A percentile compares a stretch with the other conserved stretches of the same genome.
These are phyloP conservation scores for Galendromus occidentalis DNA, from an alignment of 1,140 invertebrate genomes.

Conservation along the genomic window DNA sequence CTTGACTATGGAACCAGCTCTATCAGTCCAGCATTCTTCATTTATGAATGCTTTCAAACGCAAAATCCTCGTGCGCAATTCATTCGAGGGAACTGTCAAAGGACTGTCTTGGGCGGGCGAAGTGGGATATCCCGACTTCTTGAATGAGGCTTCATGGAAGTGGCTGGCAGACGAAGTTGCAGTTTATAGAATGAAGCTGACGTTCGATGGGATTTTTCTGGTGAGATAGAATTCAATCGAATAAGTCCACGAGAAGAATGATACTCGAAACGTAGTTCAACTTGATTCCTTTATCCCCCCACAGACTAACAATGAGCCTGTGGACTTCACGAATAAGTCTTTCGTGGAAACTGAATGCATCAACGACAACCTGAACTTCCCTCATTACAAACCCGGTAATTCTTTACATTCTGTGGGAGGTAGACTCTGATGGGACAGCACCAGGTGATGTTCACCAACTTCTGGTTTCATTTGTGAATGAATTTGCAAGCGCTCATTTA, in stretches of 20 bases:
- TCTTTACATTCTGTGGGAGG: not conserved
- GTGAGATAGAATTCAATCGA: not conserved
- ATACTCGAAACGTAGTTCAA: not conserved
- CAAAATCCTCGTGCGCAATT: not conserved
- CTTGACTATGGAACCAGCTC: not conserved
- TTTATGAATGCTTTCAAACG: not conserved
- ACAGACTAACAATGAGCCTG: slow-evolving; percentile 9
- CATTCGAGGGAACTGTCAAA: not conserved
- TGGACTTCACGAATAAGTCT: slow-evolving; percentile 6
- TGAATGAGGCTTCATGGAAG: not conserved
- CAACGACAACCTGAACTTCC: slow-evolving; percentile 7
- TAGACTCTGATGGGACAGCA: not conserved
- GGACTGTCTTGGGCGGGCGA: not conserved
- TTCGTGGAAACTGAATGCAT: slow-evolving; percentile 6
- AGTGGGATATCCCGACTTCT: not conserved
- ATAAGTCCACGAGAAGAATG: not conserved
- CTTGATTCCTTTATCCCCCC: not conserved
- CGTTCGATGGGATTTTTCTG: slow-evolving; percentile 5
- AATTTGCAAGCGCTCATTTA: no score
- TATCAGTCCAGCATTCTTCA: not conserved
- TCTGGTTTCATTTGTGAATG: no score
- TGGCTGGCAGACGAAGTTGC: slow-evolving; percentile 10
- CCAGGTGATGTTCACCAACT: not conserved
- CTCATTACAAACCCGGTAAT: slow-evolving; percentile 3
- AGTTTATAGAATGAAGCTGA: not conserved